These are phyloP conservation scores for Chloroclysta siterata DNA, from an alignment of 2,888 invertebrate species.

Conservation along the genomic window DNA sequence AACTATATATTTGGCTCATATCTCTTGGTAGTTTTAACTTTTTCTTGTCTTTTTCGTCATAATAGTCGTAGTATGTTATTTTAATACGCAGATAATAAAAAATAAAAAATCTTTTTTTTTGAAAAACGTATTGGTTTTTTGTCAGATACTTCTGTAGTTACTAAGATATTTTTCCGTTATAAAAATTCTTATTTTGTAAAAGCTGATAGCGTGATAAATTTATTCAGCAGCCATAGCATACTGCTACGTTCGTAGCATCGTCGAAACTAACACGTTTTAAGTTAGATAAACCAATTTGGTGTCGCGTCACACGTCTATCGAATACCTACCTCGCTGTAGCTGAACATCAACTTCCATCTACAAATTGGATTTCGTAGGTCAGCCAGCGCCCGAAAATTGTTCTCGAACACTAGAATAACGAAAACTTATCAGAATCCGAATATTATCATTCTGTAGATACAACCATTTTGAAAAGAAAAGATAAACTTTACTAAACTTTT, in stretches of 20 bases:
- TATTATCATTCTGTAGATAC: slow-evolving; percentile 27
- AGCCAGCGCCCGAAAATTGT: slow-evolving; percentile 32
- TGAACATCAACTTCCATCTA: slow-evolving; percentile 40
- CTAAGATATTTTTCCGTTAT: too few species aligned
- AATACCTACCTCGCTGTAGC: slow-evolving; percentile 10
- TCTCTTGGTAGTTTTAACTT: too few species aligned
- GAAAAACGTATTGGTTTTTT: too few species aligned
- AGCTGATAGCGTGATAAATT: neutral
- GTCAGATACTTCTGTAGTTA: too few species aligned
- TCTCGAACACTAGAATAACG: slow-evolving; percentile 39
- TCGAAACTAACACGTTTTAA: slow-evolving; percentile 18
- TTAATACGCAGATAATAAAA: too few species aligned
- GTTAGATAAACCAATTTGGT: slow-evolving; percentile 27
- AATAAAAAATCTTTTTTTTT: too few species aligned
- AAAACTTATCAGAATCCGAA: slow-evolving; percentile 36
- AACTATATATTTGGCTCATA: too few species aligned
- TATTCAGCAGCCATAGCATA: neutral
- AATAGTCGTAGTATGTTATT: too few species aligned
- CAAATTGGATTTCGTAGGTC: slow-evolving; percentile 50
- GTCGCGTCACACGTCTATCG: slow-evolving; percentile 19
- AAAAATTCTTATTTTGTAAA: neutral
- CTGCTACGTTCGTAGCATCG: slow-evolving; percentile 1
- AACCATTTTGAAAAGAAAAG: slow-evolving; percentile 21
- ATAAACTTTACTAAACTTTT: slow-evolving; percentile 34
- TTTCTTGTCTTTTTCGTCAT: too few species aligned